These are phyloP conservation scores for Oligia strigilis DNA, from an alignment of 2,888 invertebrate species.

Conservation along the genomic window DNA sequence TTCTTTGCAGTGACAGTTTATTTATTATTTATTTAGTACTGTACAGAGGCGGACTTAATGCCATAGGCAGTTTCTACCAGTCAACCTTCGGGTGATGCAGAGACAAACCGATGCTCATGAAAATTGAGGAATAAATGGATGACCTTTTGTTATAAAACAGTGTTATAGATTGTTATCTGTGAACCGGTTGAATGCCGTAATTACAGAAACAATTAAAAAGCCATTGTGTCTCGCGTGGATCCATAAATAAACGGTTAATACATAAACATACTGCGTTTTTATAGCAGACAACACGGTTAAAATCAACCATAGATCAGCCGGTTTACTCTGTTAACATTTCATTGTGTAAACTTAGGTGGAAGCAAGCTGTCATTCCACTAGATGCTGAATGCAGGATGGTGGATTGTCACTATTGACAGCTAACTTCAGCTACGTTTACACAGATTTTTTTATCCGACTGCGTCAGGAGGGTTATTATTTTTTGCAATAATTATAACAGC, in stretches of 20 bases:
- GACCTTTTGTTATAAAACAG: neutral
- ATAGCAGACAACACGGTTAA: neutral
- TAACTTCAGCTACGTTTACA: neutral
- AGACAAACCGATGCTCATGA: too few species aligned
- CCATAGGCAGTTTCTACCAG: too few species aligned
- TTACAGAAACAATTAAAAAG: neutral
- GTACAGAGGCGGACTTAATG: too few species aligned
- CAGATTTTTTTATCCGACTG: neutral
- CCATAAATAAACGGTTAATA: neutral
- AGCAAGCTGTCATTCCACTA: neutral
- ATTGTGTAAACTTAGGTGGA: neutral
- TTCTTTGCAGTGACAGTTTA: neutral
- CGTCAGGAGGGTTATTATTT: too few species aligned
- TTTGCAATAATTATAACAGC: constrained; percentile 10
- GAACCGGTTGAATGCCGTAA: neutral
- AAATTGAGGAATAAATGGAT: neutral
- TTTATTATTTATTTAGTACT: too few species aligned
- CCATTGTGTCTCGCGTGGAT: neutral
- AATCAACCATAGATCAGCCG: neutral
- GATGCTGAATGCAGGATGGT: neutral
- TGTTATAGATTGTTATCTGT: neutral
- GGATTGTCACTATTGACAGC: neutral
- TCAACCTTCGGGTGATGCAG: too few species aligned
- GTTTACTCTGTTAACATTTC: neutral
- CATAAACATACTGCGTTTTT: neutral